These are phyloP conservation scores for Bombyx huttoni DNA, from an alignment of 2,888 invertebrate genomes.

Conservation along the genomic window DNA sequence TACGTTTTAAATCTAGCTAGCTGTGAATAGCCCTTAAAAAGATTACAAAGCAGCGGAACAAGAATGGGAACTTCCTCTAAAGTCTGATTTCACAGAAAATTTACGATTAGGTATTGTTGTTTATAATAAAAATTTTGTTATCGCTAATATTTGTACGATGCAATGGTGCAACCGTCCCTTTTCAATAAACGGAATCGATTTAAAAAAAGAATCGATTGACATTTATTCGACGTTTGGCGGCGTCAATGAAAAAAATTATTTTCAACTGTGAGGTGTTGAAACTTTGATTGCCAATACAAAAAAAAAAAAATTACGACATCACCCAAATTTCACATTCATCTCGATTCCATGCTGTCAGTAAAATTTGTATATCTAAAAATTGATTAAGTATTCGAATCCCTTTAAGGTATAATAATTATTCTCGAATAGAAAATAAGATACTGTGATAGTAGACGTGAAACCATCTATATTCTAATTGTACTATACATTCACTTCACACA, in stretches of 20 bases:
- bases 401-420: constrained; percentile 18
- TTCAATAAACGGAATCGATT: background rate
- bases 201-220: too few relatives aligned
- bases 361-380: constrained; percentile 1
- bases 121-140: background rate
- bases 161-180: background rate
- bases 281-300: too few relatives aligned
- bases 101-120: background rate
- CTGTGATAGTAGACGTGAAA: constrained; percentile 72
- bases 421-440: constrained; percentile 64
- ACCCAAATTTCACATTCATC: too few relatives aligned
- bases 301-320: too few relatives aligned
- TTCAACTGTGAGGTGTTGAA: too few relatives aligned
- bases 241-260: too few relatives aligned
- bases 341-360: background rate
- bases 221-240: too few relatives aligned
- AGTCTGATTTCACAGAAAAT: background rate
- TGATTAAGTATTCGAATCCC: constrained; percentile 1
- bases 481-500: constrained; percentile 11
- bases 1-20: constrained; percentile 49
- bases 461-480: constrained; percentile 51
- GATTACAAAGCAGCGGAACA: constrained; percentile 1
- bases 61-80: background rate
- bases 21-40: constrained; percentile 20
- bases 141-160: background rate